Evolutionary conservation across 2,797 vertebrate genomes (phyloP).

Genomic region (Gouania willdenowi): DNA sequence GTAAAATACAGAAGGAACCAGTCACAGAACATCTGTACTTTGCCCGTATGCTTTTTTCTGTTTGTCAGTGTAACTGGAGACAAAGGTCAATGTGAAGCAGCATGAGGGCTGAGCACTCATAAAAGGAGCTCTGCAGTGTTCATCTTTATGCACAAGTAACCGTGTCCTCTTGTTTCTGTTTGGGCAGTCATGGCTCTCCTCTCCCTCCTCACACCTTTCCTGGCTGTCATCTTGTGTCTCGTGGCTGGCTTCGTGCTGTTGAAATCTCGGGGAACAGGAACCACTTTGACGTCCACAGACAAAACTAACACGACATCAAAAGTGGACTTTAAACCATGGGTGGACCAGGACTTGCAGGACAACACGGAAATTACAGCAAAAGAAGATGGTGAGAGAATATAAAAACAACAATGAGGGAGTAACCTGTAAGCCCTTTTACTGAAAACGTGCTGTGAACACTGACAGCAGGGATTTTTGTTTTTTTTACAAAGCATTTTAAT

Average conservation of each 20-base stretch:
- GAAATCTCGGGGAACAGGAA: constrained; percentile 31
- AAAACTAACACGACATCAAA: neutral
- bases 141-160: neutral
- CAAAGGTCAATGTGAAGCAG: neutral
- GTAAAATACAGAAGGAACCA: too few relatives aligned
- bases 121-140: neutral
- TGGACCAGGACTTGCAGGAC: constrained; percentile 85
- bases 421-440: too few relatives aligned
- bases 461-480: too few relatives aligned
- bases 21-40: too few relatives aligned
- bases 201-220: constrained; percentile 79
- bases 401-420: too few relatives aligned
- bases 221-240: constrained; percentile 80
- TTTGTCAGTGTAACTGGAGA: neutral
- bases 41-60: too few relatives aligned
- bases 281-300: neutral
- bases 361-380: constrained; percentile 61
- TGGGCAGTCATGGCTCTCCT: constrained; percentile 74
- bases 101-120: too few relatives aligned
- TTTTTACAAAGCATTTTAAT: too few relatives aligned
- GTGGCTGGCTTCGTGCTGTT: constrained; percentile 76
- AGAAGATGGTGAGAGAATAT: too few relatives aligned
- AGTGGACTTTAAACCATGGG: constrained; percentile 70
- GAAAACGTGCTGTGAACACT: too few relatives aligned
- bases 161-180: neutral